Evolutionary conservation across 2,113 vertebrate species (phyloP).

Genomic region (Cebidichthys violaceus): DNA sequence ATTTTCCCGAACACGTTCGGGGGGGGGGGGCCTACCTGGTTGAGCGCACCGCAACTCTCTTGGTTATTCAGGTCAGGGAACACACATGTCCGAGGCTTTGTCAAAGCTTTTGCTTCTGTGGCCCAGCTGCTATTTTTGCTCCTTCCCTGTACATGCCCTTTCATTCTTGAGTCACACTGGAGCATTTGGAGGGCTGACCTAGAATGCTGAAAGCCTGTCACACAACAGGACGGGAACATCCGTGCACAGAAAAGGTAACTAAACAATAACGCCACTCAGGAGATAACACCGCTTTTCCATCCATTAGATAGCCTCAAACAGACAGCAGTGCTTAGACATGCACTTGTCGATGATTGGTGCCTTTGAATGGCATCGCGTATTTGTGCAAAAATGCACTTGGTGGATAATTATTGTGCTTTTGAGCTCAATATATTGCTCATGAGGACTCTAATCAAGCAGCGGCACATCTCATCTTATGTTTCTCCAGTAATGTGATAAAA

Average conservation of each 20-base stretch:
- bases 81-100: constrained; percentile 73
- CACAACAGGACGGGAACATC: constrained; percentile 61
- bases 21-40: constrained; percentile 52
- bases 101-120: constrained; percentile 75
- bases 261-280: constrained; percentile 19
- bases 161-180: constrained; percentile 75
- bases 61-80: constrained; percentile 76
- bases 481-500: background rate
- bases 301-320: constrained; percentile 18
- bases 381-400: constrained; percentile 1
- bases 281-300: constrained; percentile 8
- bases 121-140: constrained; percentile 77
- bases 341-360: constrained; percentile 18
- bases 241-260: constrained; percentile 54
- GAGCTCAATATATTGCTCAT: constrained; percentile 20
- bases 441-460: constrained; percentile 11
- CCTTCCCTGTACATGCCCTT: constrained; percentile 71
- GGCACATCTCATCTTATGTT: constrained; percentile 15
- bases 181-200: constrained; percentile 74
- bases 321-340: constrained; percentile 28
- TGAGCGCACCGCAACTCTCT: constrained; percentile 35
- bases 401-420: constrained; percentile 20
- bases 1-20: constrained; percentile 9
- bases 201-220: constrained; percentile 77
- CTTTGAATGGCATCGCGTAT: constrained; percentile 13